Percentiles rank a stretch among this genome's conserved stretches.
phyloP scores from a whole-genome alignment of 2,113 vertebrate genomes.

The Prietella phreatophila region DNA sequence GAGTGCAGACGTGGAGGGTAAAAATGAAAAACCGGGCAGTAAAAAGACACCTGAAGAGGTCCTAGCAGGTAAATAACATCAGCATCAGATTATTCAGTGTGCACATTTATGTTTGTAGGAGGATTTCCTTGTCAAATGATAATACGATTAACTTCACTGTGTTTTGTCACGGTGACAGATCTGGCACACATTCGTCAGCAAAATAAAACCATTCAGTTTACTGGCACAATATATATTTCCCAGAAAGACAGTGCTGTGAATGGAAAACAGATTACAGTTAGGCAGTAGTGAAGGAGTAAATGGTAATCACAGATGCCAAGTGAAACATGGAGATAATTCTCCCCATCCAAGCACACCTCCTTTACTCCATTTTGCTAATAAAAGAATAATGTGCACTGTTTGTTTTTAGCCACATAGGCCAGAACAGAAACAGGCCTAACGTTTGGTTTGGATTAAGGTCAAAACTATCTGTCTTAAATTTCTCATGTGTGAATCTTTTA shows the following conservation, averaged over 20 bases:
- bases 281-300: constrained; percentile 29
- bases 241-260: not conserved
- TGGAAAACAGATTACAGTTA: constrained; percentile 47
- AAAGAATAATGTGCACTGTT: constrained; percentile 28
- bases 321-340: constrained; percentile 6
- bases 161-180: constrained; percentile 33
- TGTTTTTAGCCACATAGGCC: constrained; percentile 27
- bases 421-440: constrained; percentile 9
- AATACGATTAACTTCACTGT: constrained; percentile 11
- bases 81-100: not conserved
- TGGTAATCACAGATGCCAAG: constrained; percentile 50
- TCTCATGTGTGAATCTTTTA: not conserved
- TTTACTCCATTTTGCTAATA: constrained; percentile 16
- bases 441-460: constrained; percentile 48
- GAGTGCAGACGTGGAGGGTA: constrained; percentile 24
- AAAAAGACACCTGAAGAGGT: constrained; percentile 73
- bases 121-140: not conserved
- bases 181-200: not conserved
- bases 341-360: not conserved
- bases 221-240: constrained; percentile 23
- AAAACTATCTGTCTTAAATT: constrained; percentile 23
- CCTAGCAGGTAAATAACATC: constrained; percentile 67
- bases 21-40: constrained; percentile 63
- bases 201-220: constrained; percentile 5
- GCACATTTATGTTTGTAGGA: not conserved